Conservation (phyloP, 1,140 invertebrate genomes). For the Drosophila prosaltans region DNA sequence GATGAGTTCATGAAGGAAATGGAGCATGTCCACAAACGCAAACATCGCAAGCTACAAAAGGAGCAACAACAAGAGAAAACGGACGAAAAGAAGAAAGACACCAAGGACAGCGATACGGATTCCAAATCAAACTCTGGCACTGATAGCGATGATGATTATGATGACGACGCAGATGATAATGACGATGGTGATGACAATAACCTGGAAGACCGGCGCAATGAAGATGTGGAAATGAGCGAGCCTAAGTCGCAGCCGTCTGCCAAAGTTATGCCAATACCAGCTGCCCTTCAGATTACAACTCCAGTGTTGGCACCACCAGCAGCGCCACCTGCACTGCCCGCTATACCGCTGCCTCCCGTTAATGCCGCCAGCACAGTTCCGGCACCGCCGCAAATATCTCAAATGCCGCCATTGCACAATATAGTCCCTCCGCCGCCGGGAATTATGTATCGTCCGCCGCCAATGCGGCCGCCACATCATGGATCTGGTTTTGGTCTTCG, state of each 20-base stretch:
- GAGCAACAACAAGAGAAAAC: conserved; percentile 38
- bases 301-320: conserved; percentile 33
- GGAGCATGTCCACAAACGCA: conserved; percentile 92
- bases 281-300: conserved; percentile 15
- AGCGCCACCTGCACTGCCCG: conserved; percentile 47
- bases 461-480: conserved; percentile 83
- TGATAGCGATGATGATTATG: conserved; percentile 5
- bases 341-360: conserved; percentile 57
- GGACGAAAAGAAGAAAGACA: conserved; percentile 34
- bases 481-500: conserved; percentile 73
- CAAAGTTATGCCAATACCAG: conserved; percentile 21
- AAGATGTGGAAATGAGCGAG: conserved; percentile 40
- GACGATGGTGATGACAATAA: conserved; percentile 43
- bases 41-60: conserved; percentile 68
- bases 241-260: conserved; percentile 3
- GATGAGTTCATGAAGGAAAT: conserved; percentile 96
- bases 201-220: conserved; percentile 13
- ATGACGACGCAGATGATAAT: conserved; percentile 22
- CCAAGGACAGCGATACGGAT: conserved; percentile 29
- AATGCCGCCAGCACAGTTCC: conserved; percentile 29
- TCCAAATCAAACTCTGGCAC: conserved; percentile 47
- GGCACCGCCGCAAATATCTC: conserved; percentile 70
- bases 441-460: conserved; percentile 87
- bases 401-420: conserved; percentile 66
- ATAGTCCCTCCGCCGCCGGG: conserved; percentile 69